Evolutionary conservation across 2,888 invertebrate species (phyloP).

Genomic region (Tolmerus cingulatus): DNA sequence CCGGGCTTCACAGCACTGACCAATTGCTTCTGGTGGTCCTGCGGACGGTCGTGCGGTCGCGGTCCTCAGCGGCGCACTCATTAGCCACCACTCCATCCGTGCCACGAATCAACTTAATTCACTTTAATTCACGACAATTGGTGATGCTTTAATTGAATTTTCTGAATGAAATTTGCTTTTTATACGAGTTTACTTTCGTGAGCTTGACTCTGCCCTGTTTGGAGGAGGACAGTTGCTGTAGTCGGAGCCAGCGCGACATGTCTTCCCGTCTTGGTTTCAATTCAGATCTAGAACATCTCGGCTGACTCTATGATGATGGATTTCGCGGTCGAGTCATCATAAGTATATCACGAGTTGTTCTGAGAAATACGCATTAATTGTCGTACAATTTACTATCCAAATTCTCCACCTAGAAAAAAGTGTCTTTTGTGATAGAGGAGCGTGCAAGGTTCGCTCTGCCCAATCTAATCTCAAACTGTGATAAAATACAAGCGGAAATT

Average conservation of each 20-base stretch:
- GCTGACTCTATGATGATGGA: background rate
- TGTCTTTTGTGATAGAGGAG: conserved; percentile 5
- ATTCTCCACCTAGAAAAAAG: background rate
- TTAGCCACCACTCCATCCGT: conserved; percentile 12
- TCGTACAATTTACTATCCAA: background rate
- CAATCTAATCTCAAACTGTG: background rate
- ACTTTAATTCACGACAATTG: conserved; percentile 49
- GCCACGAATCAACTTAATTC: conserved; percentile 48
- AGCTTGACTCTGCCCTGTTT: background rate
- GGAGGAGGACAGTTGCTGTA: background rate
- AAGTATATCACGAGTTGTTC: background rate
- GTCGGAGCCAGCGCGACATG: background rate
- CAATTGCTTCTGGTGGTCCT: background rate
- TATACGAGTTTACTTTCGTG: conserved; percentile 9
- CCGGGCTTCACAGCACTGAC: background rate
- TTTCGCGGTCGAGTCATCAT: background rate
- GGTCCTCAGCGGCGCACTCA: background rate
- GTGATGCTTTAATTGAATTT: conserved; percentile 49
- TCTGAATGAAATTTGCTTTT: conserved; percentile 48
- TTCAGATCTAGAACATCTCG: background rate
- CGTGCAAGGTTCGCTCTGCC: background rate
- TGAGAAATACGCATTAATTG: background rate
- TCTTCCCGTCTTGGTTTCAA: background rate
- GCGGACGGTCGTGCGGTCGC: background rate
- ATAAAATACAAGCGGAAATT: conserved; percentile 1